Base-by-base conservation (phyloP, 1,140 invertebrate genomes). In the Portunus trituberculatus region DNA sequence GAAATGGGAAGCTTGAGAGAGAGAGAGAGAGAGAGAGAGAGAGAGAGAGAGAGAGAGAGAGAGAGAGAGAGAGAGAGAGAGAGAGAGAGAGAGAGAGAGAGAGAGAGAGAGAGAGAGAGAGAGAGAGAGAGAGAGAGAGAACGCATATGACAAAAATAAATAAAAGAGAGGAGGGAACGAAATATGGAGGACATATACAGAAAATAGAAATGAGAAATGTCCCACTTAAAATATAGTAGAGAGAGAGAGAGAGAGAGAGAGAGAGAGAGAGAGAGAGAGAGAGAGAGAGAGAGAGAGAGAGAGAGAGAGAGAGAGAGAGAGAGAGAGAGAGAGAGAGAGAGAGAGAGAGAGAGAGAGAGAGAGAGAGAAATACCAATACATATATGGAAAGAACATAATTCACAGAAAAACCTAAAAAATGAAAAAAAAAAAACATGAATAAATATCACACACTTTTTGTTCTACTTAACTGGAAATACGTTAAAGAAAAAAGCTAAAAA, bases 101-200 rank as follows among this genome's bases (percentile, higher is more conserved):
- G 16, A 59, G 52, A 59, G 16, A 76, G 67, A 76, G 67, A 59
- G 52, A 59, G 67, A n/a, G 67, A 76, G 20, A n/a, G 67, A 76
- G n/a, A 76, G 67, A n/a, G 67, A n/a, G n/a, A 76, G 67, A 76
- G 67, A 76, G 67, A n/a, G 20, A 59, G n/a, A 76, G 67, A 76
- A 7, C 14, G 14, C 14, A 52, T 52, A 52, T 52, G 48, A 6
- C 6, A 25, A 76, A 20, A 76, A 20, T 12, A 25, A 76, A 25
- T 12, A 20, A 25, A 20, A 76, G 10, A 76, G 10, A 25, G 20
- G 20, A 20, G 20, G 48, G 14, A 52, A 52, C 6, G 52, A 20
- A 59, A 59, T 39, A 39, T 6, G 52, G 12, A 0, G 20, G 12
- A 59, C 52, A n/a, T 0, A n/a, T 7, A 76, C 10, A 76, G 8